Evolutionary conservation across 2,888 invertebrate species (phyloP).

Genomic region (Scaptodrosophila latifasciaeformis): DNA sequence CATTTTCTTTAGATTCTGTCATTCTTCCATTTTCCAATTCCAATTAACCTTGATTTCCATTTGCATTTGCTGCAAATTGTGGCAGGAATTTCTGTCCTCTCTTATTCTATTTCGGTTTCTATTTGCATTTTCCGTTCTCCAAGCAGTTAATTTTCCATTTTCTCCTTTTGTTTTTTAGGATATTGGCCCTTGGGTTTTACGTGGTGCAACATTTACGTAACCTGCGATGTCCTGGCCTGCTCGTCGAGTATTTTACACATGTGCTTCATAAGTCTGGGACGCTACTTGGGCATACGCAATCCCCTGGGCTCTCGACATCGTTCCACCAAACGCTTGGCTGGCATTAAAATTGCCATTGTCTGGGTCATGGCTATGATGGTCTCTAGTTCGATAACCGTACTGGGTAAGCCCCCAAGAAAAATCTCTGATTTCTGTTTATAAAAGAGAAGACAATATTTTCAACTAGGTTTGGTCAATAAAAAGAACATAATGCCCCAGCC

Average conservation of each 20-base stretch:
- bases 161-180: conserved; percentile 77
- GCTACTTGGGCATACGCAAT: conserved; percentile 91
- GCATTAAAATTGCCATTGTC: conserved; percentile 91
- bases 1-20: background rate
- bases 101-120: too few species aligned
- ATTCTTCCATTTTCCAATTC: conserved; percentile 24
- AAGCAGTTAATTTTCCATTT: background rate
- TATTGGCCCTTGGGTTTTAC: conserved; percentile 94
- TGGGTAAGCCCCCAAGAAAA: conserved; percentile 78
- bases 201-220: conserved; percentile 96
- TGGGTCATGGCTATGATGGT: conserved; percentile 94
- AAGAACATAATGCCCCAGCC: conserved; percentile 88
- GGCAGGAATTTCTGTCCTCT: too few species aligned
- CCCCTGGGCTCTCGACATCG: conserved; percentile 90
- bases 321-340: conserved; percentile 87
- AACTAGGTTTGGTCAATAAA: conserved; percentile 84
- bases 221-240: conserved; percentile 96
- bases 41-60: conserved; percentile 42
- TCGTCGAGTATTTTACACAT: conserved; percentile 97
- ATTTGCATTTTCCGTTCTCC: conserved; percentile 17
- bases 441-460: too few species aligned
- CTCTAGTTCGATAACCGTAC: conserved; percentile 88
- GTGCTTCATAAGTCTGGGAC: conserved; percentile 90
- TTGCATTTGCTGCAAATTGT: background rate
- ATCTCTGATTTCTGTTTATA: background rate